Base-by-base conservation (phyloP, 2,113 vertebrate species). In the Tinamus guttatus region DNA sequence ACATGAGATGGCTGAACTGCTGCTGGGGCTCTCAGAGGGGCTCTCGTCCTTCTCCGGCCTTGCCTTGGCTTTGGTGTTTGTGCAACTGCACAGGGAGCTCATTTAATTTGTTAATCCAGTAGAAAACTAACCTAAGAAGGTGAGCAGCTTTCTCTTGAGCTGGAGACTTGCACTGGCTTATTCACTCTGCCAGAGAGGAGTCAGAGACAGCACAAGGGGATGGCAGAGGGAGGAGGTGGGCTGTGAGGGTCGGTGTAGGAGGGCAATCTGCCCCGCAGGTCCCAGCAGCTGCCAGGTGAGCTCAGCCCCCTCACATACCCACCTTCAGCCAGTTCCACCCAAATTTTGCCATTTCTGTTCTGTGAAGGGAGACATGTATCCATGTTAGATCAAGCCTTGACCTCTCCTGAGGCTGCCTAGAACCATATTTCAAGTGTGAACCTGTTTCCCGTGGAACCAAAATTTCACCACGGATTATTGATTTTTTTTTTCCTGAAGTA, bases 21-120 rank as follows among this genome's bases (percentile, higher is more conserved):
- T 75, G 81, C 86, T 85, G 41, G 20, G 86, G 43, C 89, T 84
- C 71, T 87, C 71, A n/a, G 91, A 89, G 81, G 51, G 90, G n/a
- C 75, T 95, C 67, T 58, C 38, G 68, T 80, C 28, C 68, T 89
- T 40, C 63, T 32, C 40, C 58, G 74, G 22, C 59, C 47, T 56
- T 13, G 38, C 0, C 0, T 30, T 82, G 65, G 11, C 62, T 62
- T 51, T 92, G 84, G 14, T 67, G 40, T 70, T 84, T 71, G 58
- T 94, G 75, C 40, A 73, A 13, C 81, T 81, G 75, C 47, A 3
- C 58, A 18, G 70, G 62, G 78, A 80, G 52, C 85, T 76, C 47
- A 5, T 64, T 67, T 40, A 0, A 0, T 69, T 64, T 49, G 28
- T 79, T 80, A 45, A 52, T 80, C 32, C 28, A 0, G n/a, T 79